Percentiles rank a stretch among this genome's conserved stretches.
phyloP scores from a whole-genome alignment of 2,888 invertebrate species.

The Tiliacea citrago region DNA sequence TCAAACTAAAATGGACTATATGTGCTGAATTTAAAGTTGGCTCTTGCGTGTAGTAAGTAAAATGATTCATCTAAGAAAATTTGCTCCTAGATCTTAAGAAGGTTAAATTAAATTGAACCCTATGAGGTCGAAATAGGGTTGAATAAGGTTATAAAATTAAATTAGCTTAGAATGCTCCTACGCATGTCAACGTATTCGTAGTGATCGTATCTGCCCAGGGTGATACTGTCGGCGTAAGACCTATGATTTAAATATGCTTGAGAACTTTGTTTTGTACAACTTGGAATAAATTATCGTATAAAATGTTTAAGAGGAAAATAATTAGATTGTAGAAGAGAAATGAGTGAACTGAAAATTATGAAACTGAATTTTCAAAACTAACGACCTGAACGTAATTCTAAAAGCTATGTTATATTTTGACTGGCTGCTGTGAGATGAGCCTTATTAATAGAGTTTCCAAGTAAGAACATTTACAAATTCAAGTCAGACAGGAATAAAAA shows the following conservation, averaged over 20 bases:
- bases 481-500: background rate
- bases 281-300: constrained; percentile 42
- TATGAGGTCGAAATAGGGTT: constrained; percentile 32
- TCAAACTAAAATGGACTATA: constrained; percentile 10
- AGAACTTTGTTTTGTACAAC: constrained; percentile 64
- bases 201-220: constrained; percentile 78
- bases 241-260: constrained; percentile 76
- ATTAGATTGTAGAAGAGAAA: background rate
- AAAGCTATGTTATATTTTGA: background rate
- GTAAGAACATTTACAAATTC: background rate
- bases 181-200: constrained; percentile 84
- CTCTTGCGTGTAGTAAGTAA: background rate
- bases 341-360: background rate
- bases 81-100: constrained; percentile 31
- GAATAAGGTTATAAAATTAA: constrained; percentile 20
- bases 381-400: background rate
- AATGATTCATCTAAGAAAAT: constrained; percentile 53
- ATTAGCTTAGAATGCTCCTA: constrained; percentile 74
- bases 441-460: background rate
- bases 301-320: constrained; percentile 18
- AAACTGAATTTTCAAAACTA: background rate
- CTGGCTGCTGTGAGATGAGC: background rate
- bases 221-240: constrained; percentile 75
- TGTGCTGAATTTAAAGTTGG: fast-evolving
- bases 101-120: constrained; percentile 10